Evolutionary conservation across 2,797 vertebrate species (phyloP), one percentile per base, ranked within the genome.

Genomic region (Babyrousa celebensis): DNA sequence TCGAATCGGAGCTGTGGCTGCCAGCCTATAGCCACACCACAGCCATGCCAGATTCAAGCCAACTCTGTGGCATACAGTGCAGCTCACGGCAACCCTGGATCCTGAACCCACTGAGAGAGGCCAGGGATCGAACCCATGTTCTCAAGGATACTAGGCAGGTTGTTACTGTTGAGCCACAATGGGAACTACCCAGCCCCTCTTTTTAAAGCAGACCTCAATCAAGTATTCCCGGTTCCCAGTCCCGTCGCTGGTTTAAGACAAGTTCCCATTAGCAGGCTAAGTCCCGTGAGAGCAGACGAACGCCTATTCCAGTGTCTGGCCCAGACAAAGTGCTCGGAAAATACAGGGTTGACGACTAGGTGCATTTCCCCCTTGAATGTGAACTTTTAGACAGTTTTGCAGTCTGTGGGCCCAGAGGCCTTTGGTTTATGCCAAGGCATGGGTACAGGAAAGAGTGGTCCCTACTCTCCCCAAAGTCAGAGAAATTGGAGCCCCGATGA

Each of bases 341-440:
- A 40, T 0, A 4, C 0, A 6, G 67, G 27, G 1, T 3, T 2
- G 11, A 18, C 14, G 4, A 17, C 67, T 12, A 48, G 70, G 16
- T 7, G 25, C 6, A 17, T 23, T 32, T 67, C 36, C 27, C 21
- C 1, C 8, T 75, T 0, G 2, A 1, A 11, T 0, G 0, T 36
- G 32, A 56, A 17, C 23, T 40, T 87, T 54, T 5, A 4, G 68
- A 29, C 14, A 29, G 20, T 32, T 32, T 52, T 65, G 80, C 29
- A 62, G 18, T 40, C 18, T 29, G 11, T 16, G 40, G 85, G 20
- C 40, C 16, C 18, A 48, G 8, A 40, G 48, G n/a, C 21, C 60
- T 89, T 86, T 91, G 74, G 58, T 75, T 70, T 25, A 29, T 29
- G 4, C 56, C n/a, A 23, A 54, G 85, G 83, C 71, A 70, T 23